A percentile compares a stretch with the other conserved stretches of the same genome.
These are phyloP conservation scores for Melanogrammus aeglefinus DNA, from an alignment of 2,797 vertebrate species.

Conservation along the genomic window DNA sequence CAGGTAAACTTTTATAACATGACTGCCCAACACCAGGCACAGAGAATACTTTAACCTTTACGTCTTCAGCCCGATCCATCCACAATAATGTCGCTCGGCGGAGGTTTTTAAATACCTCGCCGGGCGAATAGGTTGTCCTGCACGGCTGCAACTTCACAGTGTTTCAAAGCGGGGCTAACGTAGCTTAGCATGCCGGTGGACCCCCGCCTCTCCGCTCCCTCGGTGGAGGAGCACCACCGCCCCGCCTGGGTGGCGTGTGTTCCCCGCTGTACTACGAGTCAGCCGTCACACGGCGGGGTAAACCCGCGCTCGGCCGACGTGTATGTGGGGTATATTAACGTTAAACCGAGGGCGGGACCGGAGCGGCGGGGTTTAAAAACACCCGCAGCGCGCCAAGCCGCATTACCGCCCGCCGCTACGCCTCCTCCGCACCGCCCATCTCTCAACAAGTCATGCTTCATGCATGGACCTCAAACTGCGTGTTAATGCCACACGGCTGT, in stretches of 20 bases:
- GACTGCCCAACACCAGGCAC: background rate
- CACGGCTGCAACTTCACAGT: background rate
- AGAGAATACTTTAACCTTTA: background rate
- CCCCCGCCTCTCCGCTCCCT: background rate
- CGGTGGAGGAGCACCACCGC: background rate
- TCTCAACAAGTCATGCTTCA: background rate
- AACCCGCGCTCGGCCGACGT: background rate
- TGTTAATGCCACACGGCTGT: no score
- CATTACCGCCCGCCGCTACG: background rate
- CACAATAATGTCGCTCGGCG: background rate
- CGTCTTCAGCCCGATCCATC: background rate
- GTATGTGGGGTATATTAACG: no score
- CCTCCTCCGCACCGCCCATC: background rate
- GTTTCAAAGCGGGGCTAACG: background rate
- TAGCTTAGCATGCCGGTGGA: background rate
- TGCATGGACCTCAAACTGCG: no score
- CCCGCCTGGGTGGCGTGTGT: background rate
- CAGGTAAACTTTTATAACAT: background rate
- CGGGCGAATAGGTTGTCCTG: background rate
- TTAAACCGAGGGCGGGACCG: background rate
- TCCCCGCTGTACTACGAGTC: background rate
- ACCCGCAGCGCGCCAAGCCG: conserved; percentile 38
- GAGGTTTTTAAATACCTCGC: background rate
- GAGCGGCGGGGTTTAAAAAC: conserved; percentile 5
- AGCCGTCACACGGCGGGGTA: background rate